Evolutionary conservation across 2,888 invertebrate species (phyloP), one percentile per base, ranked within the genome.

Genomic region (Cephonodes hylas): DNA sequence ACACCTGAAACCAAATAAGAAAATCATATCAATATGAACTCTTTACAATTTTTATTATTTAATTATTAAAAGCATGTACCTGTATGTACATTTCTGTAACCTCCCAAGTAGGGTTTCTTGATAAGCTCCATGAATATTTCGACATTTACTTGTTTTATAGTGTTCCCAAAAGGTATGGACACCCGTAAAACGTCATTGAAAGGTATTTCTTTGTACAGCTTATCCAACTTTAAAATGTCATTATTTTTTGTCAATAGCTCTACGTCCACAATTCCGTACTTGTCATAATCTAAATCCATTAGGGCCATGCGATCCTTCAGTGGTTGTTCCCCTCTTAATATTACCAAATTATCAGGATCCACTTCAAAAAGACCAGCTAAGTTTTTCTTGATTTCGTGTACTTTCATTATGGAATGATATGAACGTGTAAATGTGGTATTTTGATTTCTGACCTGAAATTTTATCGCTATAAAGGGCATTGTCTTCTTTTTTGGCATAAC

Each of bases 71-170:
- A 63, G 5, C 20, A 6, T 31, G 25, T 81, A 92, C 95, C 95
- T 61, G 95, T 96, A 59, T 93, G 80, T 69, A 93, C 94, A 83
- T 98, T 94, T 64, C 93, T 93, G 85, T 96, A 98, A 34, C 98
- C 98, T 59, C 97, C 97, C 69, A 96, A 85, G 87, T 95, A 96
- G 0, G 97, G 96, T 79, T 97, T 98, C 44, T 91, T 79, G 42
- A 95, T 95, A 0, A 81, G 82, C 23, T 86, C 82, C 7, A 81
- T 85, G 69, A 91, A 91, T 76, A 93, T 83, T 81, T 93, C 93
- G 13, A 93, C 93, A 69, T 91, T 93, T 7, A 93, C 77, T 71
- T 88, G 85, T 68, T 88, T 91, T 2, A 84, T 42, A 2, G 82
- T 84, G 59, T 69, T 76, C 3, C 91, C 93, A 64, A 86, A 85